These are phyloP conservation scores for Octopus sinensis DNA, from an alignment of 1,140 invertebrate species.

Conservation along the genomic window DNA sequence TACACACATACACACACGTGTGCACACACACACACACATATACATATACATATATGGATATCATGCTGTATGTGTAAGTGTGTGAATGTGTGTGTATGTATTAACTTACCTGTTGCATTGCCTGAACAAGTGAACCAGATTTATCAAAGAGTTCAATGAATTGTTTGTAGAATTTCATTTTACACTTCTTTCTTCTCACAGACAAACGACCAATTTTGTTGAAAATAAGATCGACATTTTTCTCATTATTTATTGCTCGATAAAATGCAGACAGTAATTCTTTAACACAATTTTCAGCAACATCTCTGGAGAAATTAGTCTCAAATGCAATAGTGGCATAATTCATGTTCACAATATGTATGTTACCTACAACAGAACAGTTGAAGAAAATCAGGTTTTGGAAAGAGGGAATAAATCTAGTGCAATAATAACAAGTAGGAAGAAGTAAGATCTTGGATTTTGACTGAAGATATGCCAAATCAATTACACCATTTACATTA, in stretches of 20 bases:
- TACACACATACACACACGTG: too few species aligned
- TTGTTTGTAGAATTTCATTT: constrained; percentile 58
- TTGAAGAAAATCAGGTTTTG: too few species aligned
- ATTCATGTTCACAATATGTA: constrained; percentile 53
- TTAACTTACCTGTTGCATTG: constrained; percentile 53
- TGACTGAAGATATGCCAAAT: too few species aligned
- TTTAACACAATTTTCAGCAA: constrained; percentile 53
- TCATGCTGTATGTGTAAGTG: background rate
- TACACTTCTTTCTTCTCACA: constrained; percentile 51
- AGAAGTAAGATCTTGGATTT: too few species aligned
- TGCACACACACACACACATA: too few species aligned
- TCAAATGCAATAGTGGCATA: constrained; percentile 53
- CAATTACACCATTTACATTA: too few species aligned
- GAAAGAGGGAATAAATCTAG: too few species aligned
- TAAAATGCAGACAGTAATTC: constrained; percentile 51
- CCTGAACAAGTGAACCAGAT: constrained; percentile 49
- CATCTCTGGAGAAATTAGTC: constrained; percentile 53
- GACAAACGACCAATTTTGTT: constrained; percentile 51
- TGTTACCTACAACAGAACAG: constrained; percentile 42
- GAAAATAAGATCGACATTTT: constrained; percentile 55
- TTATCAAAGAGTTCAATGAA: constrained; percentile 55
- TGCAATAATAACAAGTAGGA: too few species aligned
- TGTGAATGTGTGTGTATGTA: background rate
- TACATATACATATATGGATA: too few species aligned
- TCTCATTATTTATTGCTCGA: constrained; percentile 41